Evolutionary conservation across 2,797 vertebrate species (phyloP), one percentile per base, ranked within the genome.

Genomic region (Sparus aurata): DNA sequence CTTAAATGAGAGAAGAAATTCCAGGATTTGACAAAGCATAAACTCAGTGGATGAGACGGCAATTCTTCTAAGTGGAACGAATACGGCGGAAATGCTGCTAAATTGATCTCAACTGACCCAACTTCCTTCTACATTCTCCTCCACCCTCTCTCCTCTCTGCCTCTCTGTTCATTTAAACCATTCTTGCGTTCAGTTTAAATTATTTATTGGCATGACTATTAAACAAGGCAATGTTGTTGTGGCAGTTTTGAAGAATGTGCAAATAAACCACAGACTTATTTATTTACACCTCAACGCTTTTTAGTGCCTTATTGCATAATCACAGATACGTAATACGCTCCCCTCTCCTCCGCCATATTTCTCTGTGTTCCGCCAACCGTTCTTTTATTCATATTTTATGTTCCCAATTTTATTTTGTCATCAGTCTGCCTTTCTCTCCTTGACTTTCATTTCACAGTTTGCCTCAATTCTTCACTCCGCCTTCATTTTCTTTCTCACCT

Each of bases 61-160:
- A 54, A n/a, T 64, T 76, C 70, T 62, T 68, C 59, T 4, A 50
- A 59, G 80, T 73, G 78, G 60, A 88, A 77, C 49, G 2, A 86
- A 88, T 62, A 60, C 55, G 49, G 57, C 80, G 45, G 53, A 71
- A 80, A 77, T 43, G 64, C 2, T 38, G 69, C 50, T 79, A 67
- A 85, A 69, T 46, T 68, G 60, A 86, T 70, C 79, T 71, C 52
- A 23, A 18, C 62, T 80, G 85, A 84, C 79, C 64, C 38, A 12
- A 49, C 49, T n/a, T 67, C 45, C 38, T 54, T 65, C n/a, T n/a
- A 20, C 17, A 49, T 5, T 23, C 0, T 49, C 45, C 17, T 38
- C 2, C 52, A n/a, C 17, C 8, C 11, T 4, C 12, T 5, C 30
- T 23, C 1, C n/a, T 61, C 20, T 58, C 3, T 61, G n/a, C 30